phyloP scores from a whole-genome alignment of 2,797 vertebrate genomes.

The Pseudochirops corinnae region DNA sequence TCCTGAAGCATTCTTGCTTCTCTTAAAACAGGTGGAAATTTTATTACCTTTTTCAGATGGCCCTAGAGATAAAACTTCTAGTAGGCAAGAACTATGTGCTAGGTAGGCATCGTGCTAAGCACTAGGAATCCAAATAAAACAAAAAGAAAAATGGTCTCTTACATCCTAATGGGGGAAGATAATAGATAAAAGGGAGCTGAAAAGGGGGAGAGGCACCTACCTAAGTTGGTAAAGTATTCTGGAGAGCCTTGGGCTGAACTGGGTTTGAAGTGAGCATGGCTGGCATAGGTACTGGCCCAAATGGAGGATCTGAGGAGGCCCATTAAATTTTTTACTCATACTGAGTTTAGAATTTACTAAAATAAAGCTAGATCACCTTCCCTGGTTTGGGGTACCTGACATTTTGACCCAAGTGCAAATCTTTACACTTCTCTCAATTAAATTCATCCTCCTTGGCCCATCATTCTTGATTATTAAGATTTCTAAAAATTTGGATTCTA shows the following conservation, averaged over 20 bases:
- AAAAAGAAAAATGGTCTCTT: neutral
- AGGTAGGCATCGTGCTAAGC: neutral
- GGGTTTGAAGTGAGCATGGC: neutral
- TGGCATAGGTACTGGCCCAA: neutral
- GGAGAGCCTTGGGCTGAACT: neutral
- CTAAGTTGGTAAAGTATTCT: neutral
- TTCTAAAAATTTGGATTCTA: neutral
- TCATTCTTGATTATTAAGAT: neutral
- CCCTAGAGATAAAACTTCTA: neutral
- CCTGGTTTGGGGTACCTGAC: neutral
- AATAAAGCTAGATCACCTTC: neutral
- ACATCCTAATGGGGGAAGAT: neutral
- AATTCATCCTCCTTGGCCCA: neutral
- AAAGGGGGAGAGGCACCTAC: neutral
- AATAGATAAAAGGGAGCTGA: neutral
- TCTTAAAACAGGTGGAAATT: neutral
- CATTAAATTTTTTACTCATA: neutral
- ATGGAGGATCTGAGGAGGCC: neutral
- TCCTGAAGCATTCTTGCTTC: neutral
- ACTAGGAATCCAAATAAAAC: neutral
- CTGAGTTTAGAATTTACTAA: neutral
- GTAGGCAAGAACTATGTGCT: neutral
- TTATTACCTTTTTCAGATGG: neutral
- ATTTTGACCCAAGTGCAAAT: neutral
- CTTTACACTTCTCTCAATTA: neutral